Evolutionary conservation across 2,797 vertebrate genomes (phyloP), one percentile per base, ranked within the genome.

Genomic region (Smutsia temminckii): DNA sequence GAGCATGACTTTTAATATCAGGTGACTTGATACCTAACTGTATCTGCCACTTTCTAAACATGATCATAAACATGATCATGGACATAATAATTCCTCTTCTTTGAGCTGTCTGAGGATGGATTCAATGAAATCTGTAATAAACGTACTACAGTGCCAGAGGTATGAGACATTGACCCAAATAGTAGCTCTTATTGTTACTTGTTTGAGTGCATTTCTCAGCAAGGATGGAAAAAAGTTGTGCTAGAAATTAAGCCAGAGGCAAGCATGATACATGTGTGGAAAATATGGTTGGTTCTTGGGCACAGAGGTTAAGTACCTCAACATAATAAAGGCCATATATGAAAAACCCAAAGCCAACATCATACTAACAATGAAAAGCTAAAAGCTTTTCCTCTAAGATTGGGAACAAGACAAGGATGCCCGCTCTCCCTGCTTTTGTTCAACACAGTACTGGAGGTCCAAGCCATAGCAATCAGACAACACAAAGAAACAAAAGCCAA

Each of bases 201-300:
- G 6, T 69, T 93, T 77, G 55, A 86, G 51, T 79, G n/a, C 75
- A 69, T 63, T 95, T 92, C 95, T n/a, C 42, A 88, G 18, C n/a
- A 68, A 69, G 34, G 6, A 5, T 59, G 49, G 20, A 11, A 9
- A 29, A 1, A 53, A 86, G 3, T 21, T 64, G 37, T 14, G 63
- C 13, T n/a, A 79, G 16, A 81, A 84, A 85, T 29, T 32, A 79
- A 93, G 7, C 20, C 17, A n/a, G 21, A 25, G 27, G 14, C 2
- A 51, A 61, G 23, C 49, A 17, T 12, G 17, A 49, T 10, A 3
- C 3, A 46, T 20, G 11, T 59, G 5, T 74, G 14, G 20, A 42
- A 66, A 85, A 61, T 37, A 23, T 12, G 16, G 2, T 12, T 71
- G n/a, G 21, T 77, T 79, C 23, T 46, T 46, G 46, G 46, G 46